Evolutionary conservation across 2,888 invertebrate species (phyloP).

Genomic region (Latheticus oryzae): DNA sequence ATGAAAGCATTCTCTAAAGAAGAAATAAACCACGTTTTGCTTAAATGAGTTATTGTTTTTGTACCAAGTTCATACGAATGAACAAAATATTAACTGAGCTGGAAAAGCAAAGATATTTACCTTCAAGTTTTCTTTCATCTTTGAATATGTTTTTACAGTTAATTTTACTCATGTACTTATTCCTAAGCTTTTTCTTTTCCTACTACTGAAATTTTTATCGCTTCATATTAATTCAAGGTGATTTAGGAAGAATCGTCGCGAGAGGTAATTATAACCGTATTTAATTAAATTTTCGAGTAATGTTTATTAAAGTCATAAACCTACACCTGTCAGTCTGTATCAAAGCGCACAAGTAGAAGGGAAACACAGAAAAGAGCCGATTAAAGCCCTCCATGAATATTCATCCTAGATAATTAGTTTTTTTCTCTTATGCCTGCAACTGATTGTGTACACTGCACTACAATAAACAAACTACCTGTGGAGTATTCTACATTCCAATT

Average conservation of each 20-base stretch:
- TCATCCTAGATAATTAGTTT: conserved; percentile 28
- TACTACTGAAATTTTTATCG: conserved; percentile 7
- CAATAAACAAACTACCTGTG: conserved; percentile 22
- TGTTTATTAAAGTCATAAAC: conserved; percentile 42
- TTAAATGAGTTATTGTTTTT: conserved; percentile 1
- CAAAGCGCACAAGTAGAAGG: conserved; percentile 15
- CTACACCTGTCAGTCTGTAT: conserved; percentile 36
- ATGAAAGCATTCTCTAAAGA: conserved; percentile 1
- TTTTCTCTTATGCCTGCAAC: conserved; percentile 26
- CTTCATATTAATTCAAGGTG: conserved; percentile 7
- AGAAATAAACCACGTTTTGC: neutral
- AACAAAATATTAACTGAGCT: too few relatives aligned
- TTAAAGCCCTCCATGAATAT: conserved; percentile 28
- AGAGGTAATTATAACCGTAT: conserved; percentile 38
- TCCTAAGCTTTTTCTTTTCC: too few relatives aligned
- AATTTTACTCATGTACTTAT: too few relatives aligned
- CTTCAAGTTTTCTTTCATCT: too few relatives aligned
- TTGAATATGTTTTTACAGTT: too few relatives aligned
- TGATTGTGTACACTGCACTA: conserved; percentile 26
- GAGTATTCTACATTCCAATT: conserved; percentile 3
- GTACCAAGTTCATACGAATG: too few relatives aligned
- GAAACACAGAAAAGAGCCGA: conserved; percentile 20
- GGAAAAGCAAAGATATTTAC: too few relatives aligned
- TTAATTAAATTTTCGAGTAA: conserved; percentile 42
- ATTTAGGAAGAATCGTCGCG: conserved; percentile 21